Conservation (phyloP, 2,797 vertebrate genomes). For the Graptemys geographica region DNA sequence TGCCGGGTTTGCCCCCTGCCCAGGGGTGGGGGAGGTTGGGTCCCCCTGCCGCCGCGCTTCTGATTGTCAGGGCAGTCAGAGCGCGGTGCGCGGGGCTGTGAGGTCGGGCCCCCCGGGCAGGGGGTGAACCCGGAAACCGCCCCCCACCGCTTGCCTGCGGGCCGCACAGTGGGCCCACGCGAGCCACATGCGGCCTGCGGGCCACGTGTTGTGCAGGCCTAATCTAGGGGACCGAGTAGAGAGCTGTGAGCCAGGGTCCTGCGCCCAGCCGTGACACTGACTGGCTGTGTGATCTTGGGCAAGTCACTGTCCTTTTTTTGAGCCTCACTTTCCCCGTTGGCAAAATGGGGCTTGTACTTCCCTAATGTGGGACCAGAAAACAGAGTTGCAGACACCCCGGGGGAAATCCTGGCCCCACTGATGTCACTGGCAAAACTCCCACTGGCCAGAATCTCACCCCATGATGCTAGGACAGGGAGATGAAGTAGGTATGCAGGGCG, state of each 20-base stretch:
- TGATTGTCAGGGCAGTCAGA: no score
- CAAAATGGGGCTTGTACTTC: not conserved
- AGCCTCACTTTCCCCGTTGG: not conserved
- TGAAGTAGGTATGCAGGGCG: no score
- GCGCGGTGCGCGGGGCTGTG: no score
- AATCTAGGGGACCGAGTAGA: accelerated
- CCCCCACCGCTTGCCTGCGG: no score
- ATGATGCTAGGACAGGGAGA: not conserved
- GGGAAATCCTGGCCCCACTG: not conserved
- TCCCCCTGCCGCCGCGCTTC: no score
- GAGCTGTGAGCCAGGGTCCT: not conserved
- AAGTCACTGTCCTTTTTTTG: not conserved
- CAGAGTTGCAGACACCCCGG: not conserved
- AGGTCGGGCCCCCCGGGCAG: no score
- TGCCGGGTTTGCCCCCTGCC: no score
- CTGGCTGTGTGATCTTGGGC: not conserved
- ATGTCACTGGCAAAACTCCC: not conserved
- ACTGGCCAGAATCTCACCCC: not conserved
- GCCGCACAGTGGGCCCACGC: no score
- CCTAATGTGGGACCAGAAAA: not conserved
- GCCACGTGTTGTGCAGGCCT: no score
- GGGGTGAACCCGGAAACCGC: no score
- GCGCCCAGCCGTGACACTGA: not conserved
- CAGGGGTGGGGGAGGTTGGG: no score
- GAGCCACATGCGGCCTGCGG: no score